Percentiles rank a stretch among this genome's conserved stretches.
Conservation (phyloP, 2,797 vertebrate genomes). For the Cryptoblepharus egeriae region DNA sequence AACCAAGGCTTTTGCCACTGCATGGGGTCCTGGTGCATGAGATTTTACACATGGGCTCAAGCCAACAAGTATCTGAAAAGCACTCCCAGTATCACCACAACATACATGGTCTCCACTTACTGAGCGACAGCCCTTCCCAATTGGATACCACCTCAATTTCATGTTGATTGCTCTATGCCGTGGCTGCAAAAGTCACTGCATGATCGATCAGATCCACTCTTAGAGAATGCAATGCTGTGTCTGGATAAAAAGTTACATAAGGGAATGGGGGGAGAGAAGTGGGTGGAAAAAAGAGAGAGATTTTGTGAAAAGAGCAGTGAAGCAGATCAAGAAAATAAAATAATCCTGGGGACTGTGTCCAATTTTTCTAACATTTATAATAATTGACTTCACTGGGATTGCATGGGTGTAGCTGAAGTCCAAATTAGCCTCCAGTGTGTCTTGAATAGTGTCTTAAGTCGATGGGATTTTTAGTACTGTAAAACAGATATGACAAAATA, state of each 20-base stretch:
- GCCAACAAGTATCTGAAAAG: no score
- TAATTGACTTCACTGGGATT: constrained; percentile 44
- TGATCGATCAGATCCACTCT: constrained; percentile 12
- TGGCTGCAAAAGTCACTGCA: neutral
- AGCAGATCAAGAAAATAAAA: constrained; percentile 59
- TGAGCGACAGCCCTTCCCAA: no score
- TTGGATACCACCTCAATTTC: neutral
- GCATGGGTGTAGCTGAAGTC: constrained; percentile 30
- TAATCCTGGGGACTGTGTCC: constrained; percentile 57
- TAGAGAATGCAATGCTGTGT: constrained; percentile 44
- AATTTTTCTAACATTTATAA: constrained; percentile 66
- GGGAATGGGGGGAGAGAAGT: neutral
- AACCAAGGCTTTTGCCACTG: no score
- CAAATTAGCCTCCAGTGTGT: constrained; percentile 39
- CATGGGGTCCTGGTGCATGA: no score
- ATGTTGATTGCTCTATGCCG: neutral
- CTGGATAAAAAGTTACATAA: constrained; percentile 18
- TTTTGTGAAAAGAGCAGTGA: constrained; percentile 35
- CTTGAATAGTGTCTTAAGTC: constrained; percentile 44
- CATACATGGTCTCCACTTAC: no score
- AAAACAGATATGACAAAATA: constrained; percentile 54
- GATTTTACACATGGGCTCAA: no score
- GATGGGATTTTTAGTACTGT: constrained; percentile 57
- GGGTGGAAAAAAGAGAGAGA: constrained; percentile 26
- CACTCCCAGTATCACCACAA: no score